Conservation (phyloP, 2,888 invertebrate genomes). For the Baccha elongata region DNA sequence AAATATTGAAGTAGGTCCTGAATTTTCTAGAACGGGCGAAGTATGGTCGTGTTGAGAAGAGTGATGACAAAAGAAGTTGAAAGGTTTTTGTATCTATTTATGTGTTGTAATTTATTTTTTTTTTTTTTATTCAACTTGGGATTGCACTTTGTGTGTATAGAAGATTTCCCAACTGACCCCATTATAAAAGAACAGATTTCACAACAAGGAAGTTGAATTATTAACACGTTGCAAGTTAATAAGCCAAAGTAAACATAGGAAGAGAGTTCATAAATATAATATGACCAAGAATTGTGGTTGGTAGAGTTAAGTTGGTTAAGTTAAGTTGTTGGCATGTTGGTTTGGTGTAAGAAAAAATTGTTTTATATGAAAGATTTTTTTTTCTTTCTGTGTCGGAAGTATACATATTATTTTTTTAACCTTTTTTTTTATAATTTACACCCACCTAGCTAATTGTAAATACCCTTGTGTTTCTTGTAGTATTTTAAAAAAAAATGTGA, state of each 20-base stretch:
- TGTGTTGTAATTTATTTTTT: background rate
- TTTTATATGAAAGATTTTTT: background rate
- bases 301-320: background rate
- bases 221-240: conserved; percentile 60
- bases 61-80: conserved; percentile 46
- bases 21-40: conserved; percentile 20
- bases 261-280: conserved; percentile 4
- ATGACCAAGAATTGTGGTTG: conserved; percentile 1
- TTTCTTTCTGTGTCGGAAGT: too few relatives aligned
- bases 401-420: too few relatives aligned
- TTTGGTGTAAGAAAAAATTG: too few relatives aligned
- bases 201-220: conserved; percentile 49
- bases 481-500: too few relatives aligned
- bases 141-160: background rate
- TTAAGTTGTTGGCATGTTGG: background rate
- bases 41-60: conserved; percentile 2
- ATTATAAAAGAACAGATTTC: conserved; percentile 43
- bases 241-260: conserved; percentile 8
- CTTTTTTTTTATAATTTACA: too few relatives aligned
- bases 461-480: too few relatives aligned
- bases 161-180: conserved; percentile 58
- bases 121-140: background rate
- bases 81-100: background rate
- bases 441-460: too few relatives aligned
- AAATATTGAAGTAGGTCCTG: conserved; percentile 43